Evolutionary conservation across 2,113 vertebrate genomes (phyloP).

Genomic region (Larimichthys crocea): DNA sequence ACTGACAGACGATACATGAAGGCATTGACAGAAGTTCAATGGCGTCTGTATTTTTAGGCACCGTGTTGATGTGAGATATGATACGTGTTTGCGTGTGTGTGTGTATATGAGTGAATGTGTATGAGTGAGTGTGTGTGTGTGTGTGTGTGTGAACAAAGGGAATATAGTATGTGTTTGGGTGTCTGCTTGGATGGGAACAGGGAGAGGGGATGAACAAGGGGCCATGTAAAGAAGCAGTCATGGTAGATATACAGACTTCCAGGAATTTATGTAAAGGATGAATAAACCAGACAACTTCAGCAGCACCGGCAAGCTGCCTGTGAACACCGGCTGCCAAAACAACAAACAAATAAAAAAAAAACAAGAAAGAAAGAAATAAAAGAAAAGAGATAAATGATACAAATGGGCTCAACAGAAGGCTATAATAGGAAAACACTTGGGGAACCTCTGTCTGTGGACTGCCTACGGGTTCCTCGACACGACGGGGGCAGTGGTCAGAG

Average conservation of each 20-base stretch:
- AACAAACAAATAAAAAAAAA: neutral
- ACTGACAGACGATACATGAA: constrained; percentile 80
- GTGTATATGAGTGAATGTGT: constrained; percentile 84
- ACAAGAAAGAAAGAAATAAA: neutral
- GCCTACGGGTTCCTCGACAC: constrained; percentile 60
- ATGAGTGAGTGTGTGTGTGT: constrained; percentile 72
- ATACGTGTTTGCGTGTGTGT: constrained; percentile 80
- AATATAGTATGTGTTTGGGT: constrained; percentile 84
- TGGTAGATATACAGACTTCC: constrained; percentile 89
- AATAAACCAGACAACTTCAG: constrained; percentile 83
- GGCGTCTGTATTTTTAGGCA: constrained; percentile 98
- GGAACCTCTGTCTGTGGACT: constrained; percentile 59
- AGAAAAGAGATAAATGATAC: constrained; percentile 49
- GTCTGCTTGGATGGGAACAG: constrained; percentile 70
- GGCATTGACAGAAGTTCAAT: constrained; percentile 88
- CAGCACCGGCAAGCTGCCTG: constrained; percentile 82
- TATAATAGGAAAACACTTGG: constrained; percentile 51
- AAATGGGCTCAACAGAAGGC: constrained; percentile 51
- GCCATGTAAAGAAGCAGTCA: constrained; percentile 85
- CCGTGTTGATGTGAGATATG: constrained; percentile 88
- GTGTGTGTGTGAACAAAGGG: constrained; percentile 87
- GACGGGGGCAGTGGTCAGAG: constrained; percentile 54
- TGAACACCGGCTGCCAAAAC: constrained; percentile 64
- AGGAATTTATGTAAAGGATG: constrained; percentile 75
- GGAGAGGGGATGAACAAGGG: constrained; percentile 71